A percentile compares a stretch with the other conserved stretches of the same genome.
Conservation (phyloP, 2,113 vertebrate species). For the Poeciliopsis retropinna region DNA sequence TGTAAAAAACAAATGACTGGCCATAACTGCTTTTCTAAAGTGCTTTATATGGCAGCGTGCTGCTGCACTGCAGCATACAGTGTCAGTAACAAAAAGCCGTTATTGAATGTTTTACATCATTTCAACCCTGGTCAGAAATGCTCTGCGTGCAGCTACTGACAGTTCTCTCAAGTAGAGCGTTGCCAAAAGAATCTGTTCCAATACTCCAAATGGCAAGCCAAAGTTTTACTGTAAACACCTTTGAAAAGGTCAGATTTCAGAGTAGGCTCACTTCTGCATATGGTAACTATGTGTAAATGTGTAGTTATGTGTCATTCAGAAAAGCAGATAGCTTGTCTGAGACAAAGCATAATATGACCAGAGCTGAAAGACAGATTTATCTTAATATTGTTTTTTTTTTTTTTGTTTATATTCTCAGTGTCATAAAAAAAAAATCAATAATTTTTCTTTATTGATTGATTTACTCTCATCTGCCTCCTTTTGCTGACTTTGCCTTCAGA, state of each 20-base stretch:
- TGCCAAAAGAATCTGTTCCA: slow-evolving; percentile 50
- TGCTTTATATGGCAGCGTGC: not conserved
- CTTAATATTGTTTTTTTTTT: not conserved
- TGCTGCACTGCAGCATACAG: slow-evolving; percentile 30
- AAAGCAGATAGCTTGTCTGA: not conserved
- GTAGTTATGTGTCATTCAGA: not conserved
- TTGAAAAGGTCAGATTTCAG: slow-evolving; percentile 63
- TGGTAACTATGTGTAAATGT: not conserved
- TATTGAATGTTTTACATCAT: slow-evolving; percentile 22
- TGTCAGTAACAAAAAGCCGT: slow-evolving; percentile 11
- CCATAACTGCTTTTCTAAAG: not conserved
- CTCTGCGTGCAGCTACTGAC: slow-evolving; percentile 59
- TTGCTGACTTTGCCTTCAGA: no score
- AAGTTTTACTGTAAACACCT: slow-evolving; percentile 26
- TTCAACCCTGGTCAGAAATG: slow-evolving; percentile 48
- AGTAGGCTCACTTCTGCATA: slow-evolving; percentile 6
- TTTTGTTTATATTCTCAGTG: no score
- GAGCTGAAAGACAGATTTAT: not conserved
- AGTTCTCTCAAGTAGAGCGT: slow-evolving; percentile 32
- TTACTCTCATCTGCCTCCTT: no score
- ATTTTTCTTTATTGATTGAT: no score
- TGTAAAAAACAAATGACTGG: no score
- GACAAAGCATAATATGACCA: not conserved
- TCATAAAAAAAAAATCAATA: no score
- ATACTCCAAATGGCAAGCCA: slow-evolving; percentile 64